Percentiles rank a stretch among this genome's conserved stretches.
Conservation (phyloP, 2,888 invertebrate species). For the Papilio protenor region DNA sequence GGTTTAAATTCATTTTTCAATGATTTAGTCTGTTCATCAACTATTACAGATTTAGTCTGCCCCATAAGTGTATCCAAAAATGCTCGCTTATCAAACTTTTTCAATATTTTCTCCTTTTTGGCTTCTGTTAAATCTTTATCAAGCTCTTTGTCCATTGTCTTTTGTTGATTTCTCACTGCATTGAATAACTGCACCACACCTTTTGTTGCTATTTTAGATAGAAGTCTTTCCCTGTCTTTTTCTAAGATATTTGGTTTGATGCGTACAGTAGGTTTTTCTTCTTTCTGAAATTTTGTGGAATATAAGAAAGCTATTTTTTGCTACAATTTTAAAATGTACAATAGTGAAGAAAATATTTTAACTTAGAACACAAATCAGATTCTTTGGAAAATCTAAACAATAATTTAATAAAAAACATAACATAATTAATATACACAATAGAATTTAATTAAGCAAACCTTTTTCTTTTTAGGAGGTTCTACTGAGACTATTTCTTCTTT, state of each 20-base stretch:
- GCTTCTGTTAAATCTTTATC: constrained; percentile 90
- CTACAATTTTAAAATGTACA: neutral
- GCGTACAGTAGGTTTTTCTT: constrained; percentile 86
- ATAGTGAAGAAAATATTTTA: no score
- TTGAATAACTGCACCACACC: constrained; percentile 97
- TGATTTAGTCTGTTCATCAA: constrained; percentile 72
- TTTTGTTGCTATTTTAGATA: constrained; percentile 94
- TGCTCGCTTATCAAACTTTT: constrained; percentile 89
- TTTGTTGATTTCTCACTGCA: constrained; percentile 94
- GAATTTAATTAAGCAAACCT: constrained; percentile 54
- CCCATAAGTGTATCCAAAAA: constrained; percentile 93
- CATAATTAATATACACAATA: neutral
- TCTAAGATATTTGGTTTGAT: constrained; percentile 91
- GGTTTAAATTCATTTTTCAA: constrained; percentile 73
- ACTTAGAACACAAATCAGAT: no score
- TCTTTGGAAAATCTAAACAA: no score
- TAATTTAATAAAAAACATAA: no score
- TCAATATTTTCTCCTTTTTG: constrained; percentile 90
- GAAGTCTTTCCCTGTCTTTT: constrained; percentile 89
- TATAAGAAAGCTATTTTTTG: neutral
- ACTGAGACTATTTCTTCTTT: constrained; percentile 54
- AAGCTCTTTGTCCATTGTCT: constrained; percentile 88
- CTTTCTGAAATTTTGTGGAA: constrained; percentile 79
- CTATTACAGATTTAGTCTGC: constrained; percentile 83
- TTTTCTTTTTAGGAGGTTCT: constrained; percentile 72